Conservation (phyloP, 2,113 vertebrate species). For the Strix aluco region DNA sequence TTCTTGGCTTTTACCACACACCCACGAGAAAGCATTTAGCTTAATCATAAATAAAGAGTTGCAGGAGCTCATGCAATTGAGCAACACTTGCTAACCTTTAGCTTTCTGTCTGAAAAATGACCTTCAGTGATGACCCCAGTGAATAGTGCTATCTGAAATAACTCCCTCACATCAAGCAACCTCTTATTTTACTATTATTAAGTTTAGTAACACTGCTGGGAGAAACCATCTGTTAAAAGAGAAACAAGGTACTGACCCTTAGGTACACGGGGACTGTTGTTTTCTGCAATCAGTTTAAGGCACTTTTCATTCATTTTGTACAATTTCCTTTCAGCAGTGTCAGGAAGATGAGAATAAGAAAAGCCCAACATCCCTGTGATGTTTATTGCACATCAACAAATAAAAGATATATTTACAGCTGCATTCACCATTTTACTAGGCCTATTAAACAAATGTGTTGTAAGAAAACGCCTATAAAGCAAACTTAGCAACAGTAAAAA, state of each 20-base stretch:
- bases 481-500: conserved; percentile 61
- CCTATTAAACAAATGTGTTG: conserved; percentile 53
- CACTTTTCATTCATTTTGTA: conserved; percentile 29
- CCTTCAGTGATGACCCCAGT: conserved; percentile 23
- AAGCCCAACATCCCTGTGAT: neutral
- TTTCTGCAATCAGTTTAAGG: conserved; percentile 20
- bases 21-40: neutral
- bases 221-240: conserved; percentile 42
- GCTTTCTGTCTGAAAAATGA: conserved; percentile 40
- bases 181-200: conserved; percentile 61
- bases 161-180: conserved; percentile 16
- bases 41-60: conserved; percentile 49
- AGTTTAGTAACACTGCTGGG: conserved; percentile 42
- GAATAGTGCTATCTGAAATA: conserved; percentile 38
- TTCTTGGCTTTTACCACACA: conserved; percentile 27
- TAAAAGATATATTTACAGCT: conserved; percentile 59
- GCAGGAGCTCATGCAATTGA: conserved; percentile 16
- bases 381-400: conserved; percentile 47
- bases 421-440: conserved; percentile 51
- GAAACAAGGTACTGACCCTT: conserved; percentile 35
- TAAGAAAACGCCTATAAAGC: conserved; percentile 50
- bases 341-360: conserved; percentile 53
- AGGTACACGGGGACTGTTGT: neutral
- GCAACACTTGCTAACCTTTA: conserved; percentile 50
- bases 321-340: conserved; percentile 33